A percentile compares a stretch with the other conserved stretches of the same genome.
Evolutionary conservation across 2,113 vertebrate genomes (phyloP).

Genomic region (Sphaerodactylus townsendi): DNA sequence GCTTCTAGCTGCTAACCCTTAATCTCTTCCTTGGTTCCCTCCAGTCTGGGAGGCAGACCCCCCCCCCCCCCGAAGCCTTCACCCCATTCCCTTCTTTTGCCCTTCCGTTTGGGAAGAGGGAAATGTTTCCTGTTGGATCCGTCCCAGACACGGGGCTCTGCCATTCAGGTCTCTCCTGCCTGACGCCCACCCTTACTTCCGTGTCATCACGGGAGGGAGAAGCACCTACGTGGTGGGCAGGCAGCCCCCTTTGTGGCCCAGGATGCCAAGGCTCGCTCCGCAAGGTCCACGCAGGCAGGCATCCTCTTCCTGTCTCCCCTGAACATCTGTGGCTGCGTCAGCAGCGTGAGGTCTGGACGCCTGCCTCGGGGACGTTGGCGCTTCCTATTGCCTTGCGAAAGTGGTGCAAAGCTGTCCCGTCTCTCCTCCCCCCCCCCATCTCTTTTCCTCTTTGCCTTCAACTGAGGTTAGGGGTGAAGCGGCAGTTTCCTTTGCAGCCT

Average conservation of each 20-base stretch:
- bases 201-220: background rate
- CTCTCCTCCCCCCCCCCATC: background rate
- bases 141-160: too few relatives aligned
- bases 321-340: background rate
- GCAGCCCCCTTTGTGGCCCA: background rate
- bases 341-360: background rate
- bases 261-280: background rate
- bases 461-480: background rate
- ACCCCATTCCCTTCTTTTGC: background rate
- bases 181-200: background rate
- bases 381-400: background rate
- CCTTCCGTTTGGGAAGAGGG: background rate
- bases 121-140: too few relatives aligned
- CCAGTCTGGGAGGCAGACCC: too few relatives aligned
- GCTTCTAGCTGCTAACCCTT: too few relatives aligned
- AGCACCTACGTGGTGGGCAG: background rate
- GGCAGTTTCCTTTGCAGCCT: conserved; percentile 12
- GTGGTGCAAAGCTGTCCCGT: background rate
- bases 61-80: too few relatives aligned
- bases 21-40: too few relatives aligned
- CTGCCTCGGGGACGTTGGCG: background rate
- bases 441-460: conserved; percentile 5
- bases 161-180: too few relatives aligned
- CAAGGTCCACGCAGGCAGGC: background rate
- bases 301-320: background rate